These are phyloP conservation scores for Plemyria rubiginata DNA, from an alignment of 2,888 invertebrate genomes.

Conservation along the genomic window DNA sequence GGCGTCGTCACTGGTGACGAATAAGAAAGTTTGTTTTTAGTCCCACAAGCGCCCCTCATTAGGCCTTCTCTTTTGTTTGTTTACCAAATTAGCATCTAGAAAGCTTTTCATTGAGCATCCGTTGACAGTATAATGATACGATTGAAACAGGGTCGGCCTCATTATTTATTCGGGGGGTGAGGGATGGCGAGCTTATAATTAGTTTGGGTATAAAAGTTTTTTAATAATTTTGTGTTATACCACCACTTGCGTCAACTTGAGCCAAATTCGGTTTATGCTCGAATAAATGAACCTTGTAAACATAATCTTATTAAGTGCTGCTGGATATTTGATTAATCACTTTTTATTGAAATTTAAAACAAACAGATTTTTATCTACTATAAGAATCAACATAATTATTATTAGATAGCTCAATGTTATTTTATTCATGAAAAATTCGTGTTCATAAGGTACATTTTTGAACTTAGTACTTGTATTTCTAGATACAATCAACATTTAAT, in stretches of 20 bases:
- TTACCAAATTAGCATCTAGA: conserved; percentile 80
- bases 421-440: too few relatives aligned
- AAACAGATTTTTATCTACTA: too few relatives aligned
- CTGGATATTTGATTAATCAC: too few relatives aligned
- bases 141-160: conserved; percentile 57
- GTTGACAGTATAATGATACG: conserved; percentile 68
- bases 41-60: conserved; percentile 76
- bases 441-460: too few relatives aligned
- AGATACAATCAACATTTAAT: neutral
- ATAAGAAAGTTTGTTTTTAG: conserved; percentile 79
- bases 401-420: too few relatives aligned
- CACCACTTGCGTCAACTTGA: neutral
- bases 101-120: conserved; percentile 64
- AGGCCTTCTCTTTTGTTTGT: conserved; percentile 80
- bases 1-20: conserved; percentile 43
- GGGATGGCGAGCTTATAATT: conserved; percentile 4
- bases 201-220: conserved; percentile 1
- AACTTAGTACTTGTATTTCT: too few relatives aligned
- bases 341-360: too few relatives aligned
- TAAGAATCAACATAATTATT: too few relatives aligned
- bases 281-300: neutral
- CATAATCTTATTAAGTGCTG: too few relatives aligned
- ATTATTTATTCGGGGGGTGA: conserved; percentile 29
- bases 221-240: neutral
- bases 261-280: neutral